Conservation (phyloP, 2,113 vertebrate species). For the Larimichthys polyactis region DNA sequence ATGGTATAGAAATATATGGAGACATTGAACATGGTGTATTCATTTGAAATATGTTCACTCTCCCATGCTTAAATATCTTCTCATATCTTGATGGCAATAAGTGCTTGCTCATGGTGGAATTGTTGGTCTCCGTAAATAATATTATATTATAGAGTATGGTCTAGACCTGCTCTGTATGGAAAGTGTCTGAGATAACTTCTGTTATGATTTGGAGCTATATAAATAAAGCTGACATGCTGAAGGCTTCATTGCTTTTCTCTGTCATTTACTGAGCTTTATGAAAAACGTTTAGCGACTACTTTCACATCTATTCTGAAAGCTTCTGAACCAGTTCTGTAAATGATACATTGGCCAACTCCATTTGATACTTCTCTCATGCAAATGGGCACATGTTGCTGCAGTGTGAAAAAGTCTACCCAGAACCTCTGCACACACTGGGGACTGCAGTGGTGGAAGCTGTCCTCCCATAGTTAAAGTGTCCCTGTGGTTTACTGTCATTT, state of each 20-base stretch:
- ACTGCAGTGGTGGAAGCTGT: not conserved
- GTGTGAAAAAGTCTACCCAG: constrained; percentile 3
- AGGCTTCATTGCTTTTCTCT: not conserved
- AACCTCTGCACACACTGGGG: not conserved
- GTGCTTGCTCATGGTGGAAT: too few species aligned
- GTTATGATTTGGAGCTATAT: too few species aligned
- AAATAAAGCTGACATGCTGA: not conserved
- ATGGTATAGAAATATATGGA: not conserved
- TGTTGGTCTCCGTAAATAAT: too few species aligned
- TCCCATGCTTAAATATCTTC: not conserved
- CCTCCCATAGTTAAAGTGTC: not conserved
- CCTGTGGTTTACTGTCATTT: not conserved
- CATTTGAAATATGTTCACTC: not conserved
- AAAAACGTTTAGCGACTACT: not conserved
- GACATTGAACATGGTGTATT: not conserved
- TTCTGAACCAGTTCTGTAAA: not conserved
- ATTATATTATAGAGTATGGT: too few species aligned
- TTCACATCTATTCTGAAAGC: not conserved
- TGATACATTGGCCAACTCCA: not conserved
- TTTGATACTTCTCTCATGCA: constrained; percentile 4
- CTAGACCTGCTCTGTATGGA: too few species aligned
- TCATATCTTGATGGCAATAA: not conserved
- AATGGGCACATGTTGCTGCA: not conserved
- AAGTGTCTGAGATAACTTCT: too few species aligned
- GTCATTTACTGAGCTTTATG: not conserved